Conservation (phyloP, 2,113 vertebrate genomes). For the Antennarius striatus region DNA sequence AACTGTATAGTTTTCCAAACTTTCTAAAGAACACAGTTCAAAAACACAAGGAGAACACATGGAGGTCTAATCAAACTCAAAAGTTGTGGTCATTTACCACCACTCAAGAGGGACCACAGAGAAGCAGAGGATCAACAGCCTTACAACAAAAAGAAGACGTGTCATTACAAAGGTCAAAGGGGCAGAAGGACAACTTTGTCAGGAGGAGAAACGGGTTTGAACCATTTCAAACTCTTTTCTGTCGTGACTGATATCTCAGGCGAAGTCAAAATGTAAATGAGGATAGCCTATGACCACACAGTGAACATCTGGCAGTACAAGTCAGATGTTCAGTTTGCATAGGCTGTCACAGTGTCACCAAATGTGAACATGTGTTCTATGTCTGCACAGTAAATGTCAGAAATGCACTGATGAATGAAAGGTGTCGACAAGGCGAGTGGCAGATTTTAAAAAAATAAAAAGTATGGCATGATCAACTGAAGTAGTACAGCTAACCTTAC, state of each 20-base stretch:
- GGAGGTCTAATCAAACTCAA: constrained; percentile 38
- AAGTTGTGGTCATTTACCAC: constrained; percentile 13
- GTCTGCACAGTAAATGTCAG: constrained; percentile 45
- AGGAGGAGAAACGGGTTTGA: background rate
- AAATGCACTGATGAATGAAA: constrained; percentile 44
- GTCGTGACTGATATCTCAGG: constrained; percentile 23
- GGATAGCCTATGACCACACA: constrained; percentile 45
- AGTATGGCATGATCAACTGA: constrained; percentile 23
- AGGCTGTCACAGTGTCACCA: constrained; percentile 52
- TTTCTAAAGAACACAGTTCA: constrained; percentile 10
- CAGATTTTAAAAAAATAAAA: background rate
- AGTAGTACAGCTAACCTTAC: constrained; percentile 60
- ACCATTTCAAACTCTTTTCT: constrained; percentile 24
- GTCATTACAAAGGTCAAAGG: constrained; percentile 15
- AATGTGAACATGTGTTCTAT: constrained; percentile 37
- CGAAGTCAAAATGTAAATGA: constrained; percentile 34
- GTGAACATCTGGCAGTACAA: constrained; percentile 50
- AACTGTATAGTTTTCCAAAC: background rate
- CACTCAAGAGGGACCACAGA: background rate
- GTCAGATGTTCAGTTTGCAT: constrained; percentile 65
- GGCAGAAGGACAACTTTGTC: constrained; percentile 16
- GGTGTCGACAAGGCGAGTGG: constrained; percentile 17
- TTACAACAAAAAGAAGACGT: constrained; percentile 11
- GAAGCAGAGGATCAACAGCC: background rate
- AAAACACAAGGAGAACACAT: constrained; percentile 5